Evolutionary conservation across 1,140 invertebrate species (phyloP).

Genomic region (Aphidius gifuensis): DNA sequence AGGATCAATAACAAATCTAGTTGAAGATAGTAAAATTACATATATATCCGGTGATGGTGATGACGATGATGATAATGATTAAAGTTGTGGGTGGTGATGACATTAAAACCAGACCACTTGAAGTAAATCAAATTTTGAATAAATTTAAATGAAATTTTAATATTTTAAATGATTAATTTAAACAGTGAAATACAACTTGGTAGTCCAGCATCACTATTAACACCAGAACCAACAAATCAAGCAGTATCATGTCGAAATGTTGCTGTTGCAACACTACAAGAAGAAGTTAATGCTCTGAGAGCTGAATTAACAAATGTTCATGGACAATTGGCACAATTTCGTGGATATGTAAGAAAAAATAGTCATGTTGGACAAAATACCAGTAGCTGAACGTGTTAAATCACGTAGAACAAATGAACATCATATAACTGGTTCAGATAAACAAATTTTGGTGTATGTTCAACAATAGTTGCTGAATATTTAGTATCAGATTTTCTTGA

Average conservation of each 20-base stretch:
- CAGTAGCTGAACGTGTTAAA: conserved; percentile 62
- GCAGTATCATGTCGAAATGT: conserved; percentile 43
- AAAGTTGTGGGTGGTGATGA: conserved; percentile 47
- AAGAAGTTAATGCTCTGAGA: conserved; percentile 57
- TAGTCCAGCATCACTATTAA: conserved; percentile 45
- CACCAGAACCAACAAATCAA: conserved; percentile 53
- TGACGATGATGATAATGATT: conserved; percentile 44
- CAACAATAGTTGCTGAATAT: conserved; percentile 71
- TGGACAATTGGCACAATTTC: conserved; percentile 50
- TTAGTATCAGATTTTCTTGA: conserved; percentile 68
- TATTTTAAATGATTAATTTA: neutral
- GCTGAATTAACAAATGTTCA: conserved; percentile 57
- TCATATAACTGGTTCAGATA: conserved; percentile 59
- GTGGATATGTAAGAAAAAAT: conserved; percentile 29
- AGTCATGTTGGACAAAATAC: conserved; percentile 32
- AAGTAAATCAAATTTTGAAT: conserved; percentile 37
- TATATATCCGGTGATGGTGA: conserved; percentile 36
- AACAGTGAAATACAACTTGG: conserved; percentile 34
- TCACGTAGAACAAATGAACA: conserved; percentile 58
- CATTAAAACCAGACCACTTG: conserved; percentile 43
- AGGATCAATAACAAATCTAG: conserved; percentile 55
- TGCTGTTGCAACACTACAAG: conserved; percentile 49
- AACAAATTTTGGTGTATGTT: conserved; percentile 56
- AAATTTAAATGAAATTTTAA: neutral
- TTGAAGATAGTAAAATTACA: conserved; percentile 53